Evolutionary conservation across 2,797 vertebrate genomes (phyloP).

Genomic region (Petrocephalus schoutedeni): DNA sequence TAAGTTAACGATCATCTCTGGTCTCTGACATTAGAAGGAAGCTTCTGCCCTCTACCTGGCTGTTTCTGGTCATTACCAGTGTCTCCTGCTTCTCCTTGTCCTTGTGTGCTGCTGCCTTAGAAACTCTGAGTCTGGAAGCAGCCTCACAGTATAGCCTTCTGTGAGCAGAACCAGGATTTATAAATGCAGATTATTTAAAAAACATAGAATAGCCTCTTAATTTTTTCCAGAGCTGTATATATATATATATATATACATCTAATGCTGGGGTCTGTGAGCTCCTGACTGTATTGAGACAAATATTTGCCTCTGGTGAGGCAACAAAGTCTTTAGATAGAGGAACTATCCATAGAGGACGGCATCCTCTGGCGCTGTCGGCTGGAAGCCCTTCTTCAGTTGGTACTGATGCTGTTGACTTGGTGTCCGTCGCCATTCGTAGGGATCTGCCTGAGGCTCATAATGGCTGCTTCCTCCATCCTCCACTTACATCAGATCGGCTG

Average conservation of each 20-base stretch:
- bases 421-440: constrained; percentile 60
- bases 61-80: too few relatives aligned
- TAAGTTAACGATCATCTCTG: too few relatives aligned
- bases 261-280: not conserved
- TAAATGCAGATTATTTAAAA: too few relatives aligned
- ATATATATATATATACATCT: not conserved
- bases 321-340: not conserved
- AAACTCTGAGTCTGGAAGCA: too few relatives aligned
- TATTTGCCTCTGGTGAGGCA: not conserved
- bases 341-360: not conserved
- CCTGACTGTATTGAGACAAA: not conserved
- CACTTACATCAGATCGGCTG: constrained; percentile 43
- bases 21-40: too few relatives aligned
- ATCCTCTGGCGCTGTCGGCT: not conserved
- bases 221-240: too few relatives aligned
- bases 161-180: too few relatives aligned
- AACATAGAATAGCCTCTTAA: too few relatives aligned
- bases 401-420: constrained; percentile 55
- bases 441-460: constrained; percentile 54
- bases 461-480: constrained; percentile 43
- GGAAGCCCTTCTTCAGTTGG: constrained; percentile 37
- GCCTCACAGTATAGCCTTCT: too few relatives aligned
- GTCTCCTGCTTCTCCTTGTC: too few relatives aligned
- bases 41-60: too few relatives aligned
- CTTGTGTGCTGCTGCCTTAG: too few relatives aligned